A percentile compares a stretch with the other conserved stretches of the same genome.
Evolutionary conservation across 1,140 invertebrate species (phyloP).

Genomic region (Tetramorium alpestre): DNA sequence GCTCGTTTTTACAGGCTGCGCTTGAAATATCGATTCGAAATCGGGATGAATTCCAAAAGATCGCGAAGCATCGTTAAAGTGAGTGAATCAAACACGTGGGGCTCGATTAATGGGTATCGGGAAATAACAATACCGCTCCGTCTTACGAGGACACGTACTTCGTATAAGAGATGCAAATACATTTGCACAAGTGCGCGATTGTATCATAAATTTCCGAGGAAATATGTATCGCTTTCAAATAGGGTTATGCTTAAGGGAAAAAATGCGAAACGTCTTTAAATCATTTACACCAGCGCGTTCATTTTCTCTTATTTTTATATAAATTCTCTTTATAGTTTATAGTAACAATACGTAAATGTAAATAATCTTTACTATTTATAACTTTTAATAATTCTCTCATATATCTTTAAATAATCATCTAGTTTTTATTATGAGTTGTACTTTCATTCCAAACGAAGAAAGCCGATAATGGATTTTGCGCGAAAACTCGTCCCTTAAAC

Average conservation of each 20-base stretch:
- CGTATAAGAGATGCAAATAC: conserved; percentile 13
- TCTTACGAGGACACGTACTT: background rate
- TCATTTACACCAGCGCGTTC: background rate
- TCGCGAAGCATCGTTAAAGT: conserved; percentile 25
- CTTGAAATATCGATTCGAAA: conserved; percentile 13
- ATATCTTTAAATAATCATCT: conserved; percentile 6
- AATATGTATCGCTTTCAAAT: conserved; percentile 2
- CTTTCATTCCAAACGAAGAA: background rate
- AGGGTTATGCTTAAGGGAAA: conserved; percentile 19
- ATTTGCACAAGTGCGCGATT: background rate
- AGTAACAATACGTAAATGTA: conserved; percentile 12
- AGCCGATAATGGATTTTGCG: background rate
- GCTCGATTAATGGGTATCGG: background rate
- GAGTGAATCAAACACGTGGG: conserved; percentile 20
- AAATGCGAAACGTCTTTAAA: background rate
- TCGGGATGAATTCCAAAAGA: conserved; percentile 6
- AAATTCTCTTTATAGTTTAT: background rate
- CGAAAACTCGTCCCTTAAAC: conserved; percentile 29
- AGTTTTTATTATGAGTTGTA: background rate
- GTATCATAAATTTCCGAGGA: background rate
- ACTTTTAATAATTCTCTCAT: conserved; percentile 4
- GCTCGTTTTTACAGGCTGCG: conserved; percentile 18
- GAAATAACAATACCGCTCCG: conserved; percentile 21
- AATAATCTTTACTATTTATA: conserved; percentile 22
- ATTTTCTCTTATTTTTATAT: conserved; percentile 15